Base-by-base conservation (phyloP, 2,888 invertebrate species). In the Serrognathus titanus region DNA sequence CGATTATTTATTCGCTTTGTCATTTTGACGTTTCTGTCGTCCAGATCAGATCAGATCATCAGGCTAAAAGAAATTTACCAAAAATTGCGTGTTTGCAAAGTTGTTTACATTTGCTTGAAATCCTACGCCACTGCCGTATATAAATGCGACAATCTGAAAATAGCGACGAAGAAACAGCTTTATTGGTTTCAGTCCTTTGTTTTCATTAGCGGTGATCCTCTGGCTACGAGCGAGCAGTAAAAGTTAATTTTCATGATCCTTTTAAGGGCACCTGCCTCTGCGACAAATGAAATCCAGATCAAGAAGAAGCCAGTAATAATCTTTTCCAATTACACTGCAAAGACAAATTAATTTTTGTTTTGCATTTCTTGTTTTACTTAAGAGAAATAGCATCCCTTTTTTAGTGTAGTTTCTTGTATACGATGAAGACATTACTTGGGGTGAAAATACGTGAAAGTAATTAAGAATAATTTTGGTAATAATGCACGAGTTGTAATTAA, bases 111-210 rank as follows among this genome's bases (percentile, higher is more conserved):
- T 13, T 45, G 16, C n/a, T 13, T 16, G 45, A 20, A 9, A 45
- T 45, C 45, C 45, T 4, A 11, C 45, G 45, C 20, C 1, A 36
- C 16, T 16, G 3, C 16, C 16, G 16, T 2, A 3, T 39, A 10
- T 2, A 46, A 46, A 46, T 38, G 13, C 39, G 39, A 8, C 10
- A 38, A 38, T 12, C 20, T 16, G 39, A 31, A 37, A 39, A 46
- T 31, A 47, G 43, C 35, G 37, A 38, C 12, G 35, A 40, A 41
- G 56, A 61, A 57, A 59, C 58, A 59, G 55, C 60, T 63, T 63
- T 55, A 61, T 63, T 59, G 59, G 62, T 57, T 58, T 60, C 56
- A 51, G 57, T 64, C 64, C 56, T 66, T 66, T 64, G 61, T 66
- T 64, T 66, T 64, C 66, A 66, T 66, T 66, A 65, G 56, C 56